A percentile compares a stretch with the other conserved stretches of the same genome.
These are phyloP conservation scores for Dendropsophus ebraccatus DNA, from an alignment of 2,113 vertebrate genomes.

Conservation along the genomic window DNA sequence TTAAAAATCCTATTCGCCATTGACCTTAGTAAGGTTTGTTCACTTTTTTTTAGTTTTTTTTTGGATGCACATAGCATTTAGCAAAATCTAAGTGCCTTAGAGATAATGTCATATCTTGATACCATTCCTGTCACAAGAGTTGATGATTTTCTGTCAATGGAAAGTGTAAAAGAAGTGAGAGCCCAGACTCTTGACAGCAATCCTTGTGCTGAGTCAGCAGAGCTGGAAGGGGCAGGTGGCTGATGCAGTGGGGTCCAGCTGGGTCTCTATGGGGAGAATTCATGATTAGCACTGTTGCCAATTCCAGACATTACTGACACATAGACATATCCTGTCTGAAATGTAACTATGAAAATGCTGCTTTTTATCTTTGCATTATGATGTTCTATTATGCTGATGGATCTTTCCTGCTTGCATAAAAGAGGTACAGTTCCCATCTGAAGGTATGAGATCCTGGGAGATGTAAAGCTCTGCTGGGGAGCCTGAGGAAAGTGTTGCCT, in stretches of 20 bases:
- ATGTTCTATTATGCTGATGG: too few species aligned
- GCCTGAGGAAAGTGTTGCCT: too few species aligned
- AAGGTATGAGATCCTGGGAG: too few species aligned
- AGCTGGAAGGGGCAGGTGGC: background rate
- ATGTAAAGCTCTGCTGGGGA: too few species aligned
- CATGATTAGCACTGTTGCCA: background rate
- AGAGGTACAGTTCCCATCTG: too few species aligned
- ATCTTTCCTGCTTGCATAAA: too few species aligned
- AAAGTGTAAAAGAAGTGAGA: background rate
- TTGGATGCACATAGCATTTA: too few species aligned
- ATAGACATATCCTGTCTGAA: background rate
- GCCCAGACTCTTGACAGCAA: background rate
- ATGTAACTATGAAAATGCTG: background rate
- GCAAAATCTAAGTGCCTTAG: background rate
- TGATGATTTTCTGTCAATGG: background rate
- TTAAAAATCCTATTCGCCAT: too few species aligned
- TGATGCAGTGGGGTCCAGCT: slow-evolving; percentile 7
- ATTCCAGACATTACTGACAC: background rate
- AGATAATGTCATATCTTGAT: background rate
- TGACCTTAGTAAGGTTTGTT: too few species aligned
- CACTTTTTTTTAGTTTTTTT: too few species aligned
- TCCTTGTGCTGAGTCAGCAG: slow-evolving; percentile 31
- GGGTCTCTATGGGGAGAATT: slow-evolving; percentile 1
- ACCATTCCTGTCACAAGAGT: background rate
- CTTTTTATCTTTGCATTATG: background rate